Conservation (phyloP, 2,797 vertebrate genomes). For the Ptychobarbus kaznakovi region DNA sequence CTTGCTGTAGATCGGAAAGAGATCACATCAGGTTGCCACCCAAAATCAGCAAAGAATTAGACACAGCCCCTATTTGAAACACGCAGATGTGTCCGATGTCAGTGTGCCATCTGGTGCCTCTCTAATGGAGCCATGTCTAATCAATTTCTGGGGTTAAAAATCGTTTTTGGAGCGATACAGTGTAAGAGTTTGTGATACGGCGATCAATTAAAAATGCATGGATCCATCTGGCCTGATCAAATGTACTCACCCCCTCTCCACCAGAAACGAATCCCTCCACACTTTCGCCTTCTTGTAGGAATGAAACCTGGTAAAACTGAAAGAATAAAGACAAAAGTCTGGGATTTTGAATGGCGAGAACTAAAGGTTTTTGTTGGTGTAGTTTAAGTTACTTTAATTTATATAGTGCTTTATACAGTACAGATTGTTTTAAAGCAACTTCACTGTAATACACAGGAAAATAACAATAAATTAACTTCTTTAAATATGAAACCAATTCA, state of each 20-base stretch:
- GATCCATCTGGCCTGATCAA: conserved; percentile 64
- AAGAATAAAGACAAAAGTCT: conserved; percentile 6
- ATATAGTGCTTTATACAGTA: neutral
- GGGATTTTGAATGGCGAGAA: neutral
- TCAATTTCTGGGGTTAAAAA: conserved; percentile 39
- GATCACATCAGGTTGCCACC: conserved; percentile 34
- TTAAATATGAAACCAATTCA: neutral
- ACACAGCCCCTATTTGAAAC: conserved; percentile 27
- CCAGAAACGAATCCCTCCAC: conserved; percentile 95
- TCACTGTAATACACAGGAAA: neutral
- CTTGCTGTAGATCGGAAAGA: conserved; percentile 80
- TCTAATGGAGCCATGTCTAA: conserved; percentile 36
- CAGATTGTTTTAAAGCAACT: neutral
- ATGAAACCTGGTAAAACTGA: conserved; percentile 84
- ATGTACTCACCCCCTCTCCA: conserved; percentile 91
- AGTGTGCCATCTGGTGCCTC: conserved; percentile 39
- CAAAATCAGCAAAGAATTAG: conserved; percentile 42
- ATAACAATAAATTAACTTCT: neutral
- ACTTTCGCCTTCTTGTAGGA: conserved; percentile 88
- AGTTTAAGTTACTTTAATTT: neutral
- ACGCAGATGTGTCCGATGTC: conserved; percentile 42
- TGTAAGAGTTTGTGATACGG: conserved; percentile 21
- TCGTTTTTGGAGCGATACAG: conserved; percentile 39
- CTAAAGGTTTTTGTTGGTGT: neutral
- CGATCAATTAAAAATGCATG: conserved; percentile 51